Conservation (phyloP, 2,797 vertebrate genomes). For the Ptychadena robeensis region DNA sequence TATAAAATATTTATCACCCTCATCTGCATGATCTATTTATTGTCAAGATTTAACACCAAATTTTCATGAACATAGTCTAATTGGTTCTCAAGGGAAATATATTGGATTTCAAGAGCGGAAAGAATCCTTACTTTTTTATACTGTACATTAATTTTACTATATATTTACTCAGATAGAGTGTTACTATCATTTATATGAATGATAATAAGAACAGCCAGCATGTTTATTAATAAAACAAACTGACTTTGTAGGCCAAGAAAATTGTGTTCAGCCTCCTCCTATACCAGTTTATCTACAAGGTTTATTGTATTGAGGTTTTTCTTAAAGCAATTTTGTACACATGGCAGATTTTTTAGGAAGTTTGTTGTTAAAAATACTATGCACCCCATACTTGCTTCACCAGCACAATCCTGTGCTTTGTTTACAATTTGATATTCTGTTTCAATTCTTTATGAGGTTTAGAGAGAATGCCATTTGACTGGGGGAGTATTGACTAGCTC, state of each 20-base stretch:
- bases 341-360: neutral
- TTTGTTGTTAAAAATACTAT: neutral
- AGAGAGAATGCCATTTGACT: too few relatives aligned
- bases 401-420: too few relatives aligned
- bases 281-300: neutral
- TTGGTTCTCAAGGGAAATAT: slow-evolving; percentile 24
- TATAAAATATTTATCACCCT: neutral
- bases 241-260: neutral
- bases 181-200: neutral
- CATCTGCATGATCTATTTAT: slow-evolving; percentile 5
- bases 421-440: too few relatives aligned
- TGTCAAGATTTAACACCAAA: neutral
- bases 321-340: neutral
- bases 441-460: too few relatives aligned
- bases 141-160: neutral
- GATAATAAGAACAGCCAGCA: neutral
- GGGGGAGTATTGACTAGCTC: too few relatives aligned
- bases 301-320: neutral
- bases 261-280: neutral
- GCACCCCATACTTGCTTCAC: neutral
- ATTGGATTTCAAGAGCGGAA: neutral
- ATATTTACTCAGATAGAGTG: neutral
- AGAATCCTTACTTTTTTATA: neutral
- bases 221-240: neutral
- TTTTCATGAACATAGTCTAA: slow-evolving; percentile 21